Evolutionary conservation across 2,797 vertebrate species (phyloP).

Genomic region (Neomorphus geoffroyi): DNA sequence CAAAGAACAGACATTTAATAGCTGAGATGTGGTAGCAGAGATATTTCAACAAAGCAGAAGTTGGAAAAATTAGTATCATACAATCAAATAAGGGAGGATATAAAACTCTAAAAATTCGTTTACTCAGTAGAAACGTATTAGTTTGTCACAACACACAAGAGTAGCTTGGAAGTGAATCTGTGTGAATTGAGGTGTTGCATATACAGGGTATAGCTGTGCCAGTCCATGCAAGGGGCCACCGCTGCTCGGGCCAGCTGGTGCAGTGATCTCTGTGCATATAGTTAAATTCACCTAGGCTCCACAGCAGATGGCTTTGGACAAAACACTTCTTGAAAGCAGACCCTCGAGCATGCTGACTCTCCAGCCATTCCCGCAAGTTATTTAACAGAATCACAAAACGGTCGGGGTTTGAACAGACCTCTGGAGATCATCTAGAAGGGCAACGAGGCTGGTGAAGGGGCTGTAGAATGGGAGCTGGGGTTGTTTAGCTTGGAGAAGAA

Average conservation of each 20-base stretch:
- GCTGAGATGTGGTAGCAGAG: not conserved
- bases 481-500: no score
- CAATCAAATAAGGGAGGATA: not conserved
- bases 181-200: not conserved
- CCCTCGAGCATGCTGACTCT: not conserved
- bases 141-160: not conserved
- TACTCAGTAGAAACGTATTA: not conserved
- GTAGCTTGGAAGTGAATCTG: not conserved
- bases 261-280: fast-evolving
- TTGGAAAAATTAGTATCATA: not conserved
- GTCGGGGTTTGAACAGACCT: no score
- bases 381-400: no score
- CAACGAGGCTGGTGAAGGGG: no score
- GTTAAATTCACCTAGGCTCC: not conserved
- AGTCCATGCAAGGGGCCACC: fast-evolving
- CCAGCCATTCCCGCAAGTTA: not conserved
- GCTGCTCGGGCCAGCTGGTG: fast-evolving
- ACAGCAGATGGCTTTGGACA: not conserved
- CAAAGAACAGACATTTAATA: not conserved
- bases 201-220: not conserved
- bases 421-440: no score
- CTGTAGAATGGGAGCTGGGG: no score
- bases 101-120: not conserved
- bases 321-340: not conserved
- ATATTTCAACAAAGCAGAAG: not conserved